Conservation (phyloP, 1,140 invertebrate species). For the Hyphantria cunea region DNA sequence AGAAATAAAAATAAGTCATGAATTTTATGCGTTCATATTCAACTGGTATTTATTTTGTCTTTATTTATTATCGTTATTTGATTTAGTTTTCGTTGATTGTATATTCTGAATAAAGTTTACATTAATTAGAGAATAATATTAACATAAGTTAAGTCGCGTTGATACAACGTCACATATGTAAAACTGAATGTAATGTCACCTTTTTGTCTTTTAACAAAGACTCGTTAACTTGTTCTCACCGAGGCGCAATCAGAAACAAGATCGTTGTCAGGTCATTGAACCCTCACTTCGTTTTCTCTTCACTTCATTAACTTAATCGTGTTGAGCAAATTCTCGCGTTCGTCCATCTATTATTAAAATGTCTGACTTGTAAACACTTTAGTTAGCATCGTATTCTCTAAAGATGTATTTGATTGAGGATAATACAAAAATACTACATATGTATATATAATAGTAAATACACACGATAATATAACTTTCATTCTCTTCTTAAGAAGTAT, state of each 20-base stretch:
- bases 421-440: too few relatives aligned
- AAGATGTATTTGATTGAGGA: too few relatives aligned
- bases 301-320: constrained; percentile 45
- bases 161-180: neutral
- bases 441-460: too few relatives aligned
- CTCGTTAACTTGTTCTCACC: constrained; percentile 48
- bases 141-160: neutral
- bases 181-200: too few relatives aligned
- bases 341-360: constrained; percentile 14
- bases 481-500: too few relatives aligned
- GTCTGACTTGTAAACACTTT: too few relatives aligned
- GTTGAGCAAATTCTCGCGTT: constrained; percentile 30
- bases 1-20: constrained; percentile 6
- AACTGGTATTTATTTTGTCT: neutral
- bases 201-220: constrained; percentile 25
- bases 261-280: constrained; percentile 50
- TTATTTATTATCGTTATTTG: neutral
- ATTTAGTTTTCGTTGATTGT: too few relatives aligned
- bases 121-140: neutral
- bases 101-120: neutral
- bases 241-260: constrained; percentile 39
- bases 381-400: too few relatives aligned
- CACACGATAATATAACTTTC: too few relatives aligned
- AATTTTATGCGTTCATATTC: neutral
- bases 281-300: constrained; percentile 49